These are phyloP conservation scores for Tortricodes alternella DNA, from an alignment of 2,888 invertebrate species.

Conservation along the genomic window DNA sequence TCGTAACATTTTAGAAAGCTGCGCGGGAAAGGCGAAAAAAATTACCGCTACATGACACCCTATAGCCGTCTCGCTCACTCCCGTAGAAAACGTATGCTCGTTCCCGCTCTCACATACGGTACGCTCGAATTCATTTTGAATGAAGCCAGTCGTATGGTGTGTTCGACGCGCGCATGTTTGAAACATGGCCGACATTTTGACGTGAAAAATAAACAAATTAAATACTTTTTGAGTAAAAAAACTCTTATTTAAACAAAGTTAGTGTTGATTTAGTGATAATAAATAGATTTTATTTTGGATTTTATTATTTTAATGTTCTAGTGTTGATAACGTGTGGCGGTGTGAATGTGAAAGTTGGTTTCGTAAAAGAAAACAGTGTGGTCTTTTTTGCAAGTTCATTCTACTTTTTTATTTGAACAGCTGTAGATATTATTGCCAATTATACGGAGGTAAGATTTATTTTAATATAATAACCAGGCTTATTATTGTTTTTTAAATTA, in stretches of 20 bases:
- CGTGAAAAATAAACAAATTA: slow-evolving; percentile 43
- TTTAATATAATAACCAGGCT: slow-evolving; percentile 5
- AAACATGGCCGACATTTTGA: slow-evolving; percentile 45
- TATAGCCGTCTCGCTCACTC: slow-evolving; percentile 56
- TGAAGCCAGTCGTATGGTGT: slow-evolving; percentile 60
- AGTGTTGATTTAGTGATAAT: too few species aligned
- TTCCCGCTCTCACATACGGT: slow-evolving; percentile 56
- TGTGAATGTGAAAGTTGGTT: slow-evolving; percentile 32
- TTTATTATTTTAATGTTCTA: too few species aligned
- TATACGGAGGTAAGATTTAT: slow-evolving; percentile 21
- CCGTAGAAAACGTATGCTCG: slow-evolving; percentile 37
- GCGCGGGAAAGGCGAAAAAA: slow-evolving; percentile 78
- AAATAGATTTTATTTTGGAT: too few species aligned
- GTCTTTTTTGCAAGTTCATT: slow-evolving; percentile 42
- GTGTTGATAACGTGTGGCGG: slow-evolving; percentile 26
- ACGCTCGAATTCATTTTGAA: slow-evolving; percentile 54
- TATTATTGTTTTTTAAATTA: slow-evolving; percentile 8
- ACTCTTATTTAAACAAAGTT: neutral
- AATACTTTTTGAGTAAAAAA: slow-evolving; percentile 36
- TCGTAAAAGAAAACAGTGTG: slow-evolving; percentile 48
- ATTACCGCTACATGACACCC: slow-evolving; percentile 75
- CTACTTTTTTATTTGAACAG: slow-evolving; percentile 40
- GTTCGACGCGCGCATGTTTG: slow-evolving; percentile 59
- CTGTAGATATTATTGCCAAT: slow-evolving; percentile 35
- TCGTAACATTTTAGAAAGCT: slow-evolving; percentile 78